Conservation (phyloP, 2,888 invertebrate species). For the Pseudococcus longispinus region DNA sequence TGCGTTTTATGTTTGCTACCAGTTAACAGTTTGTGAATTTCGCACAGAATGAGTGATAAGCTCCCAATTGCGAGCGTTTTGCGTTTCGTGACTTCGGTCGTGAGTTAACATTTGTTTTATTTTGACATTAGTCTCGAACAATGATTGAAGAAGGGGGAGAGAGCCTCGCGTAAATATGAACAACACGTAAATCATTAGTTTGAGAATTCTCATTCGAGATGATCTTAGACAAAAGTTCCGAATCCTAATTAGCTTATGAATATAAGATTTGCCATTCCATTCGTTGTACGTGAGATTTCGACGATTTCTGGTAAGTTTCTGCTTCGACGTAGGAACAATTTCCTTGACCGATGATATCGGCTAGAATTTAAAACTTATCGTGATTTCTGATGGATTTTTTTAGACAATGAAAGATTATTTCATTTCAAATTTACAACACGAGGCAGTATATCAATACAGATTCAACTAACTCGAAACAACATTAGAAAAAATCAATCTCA, state of each 20-base stretch:
- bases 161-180: not conserved
- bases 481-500: not conserved
- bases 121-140: not conserved
- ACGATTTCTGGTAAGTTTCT: not conserved
- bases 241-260: not conserved
- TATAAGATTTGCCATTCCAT: not conserved
- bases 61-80: not conserved
- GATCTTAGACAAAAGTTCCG: not conserved
- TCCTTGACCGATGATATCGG: not conserved
- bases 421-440: not conserved
- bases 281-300: not conserved
- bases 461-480: not conserved
- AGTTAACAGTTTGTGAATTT: not conserved
- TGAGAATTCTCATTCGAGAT: not conserved
- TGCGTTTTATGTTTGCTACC: constrained; percentile 6
- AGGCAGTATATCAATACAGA: not conserved
- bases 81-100: not conserved
- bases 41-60: not conserved
- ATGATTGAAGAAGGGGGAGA: not conserved
- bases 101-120: constrained; percentile 11
- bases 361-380: not conserved
- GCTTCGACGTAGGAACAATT: not conserved
- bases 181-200: not conserved
- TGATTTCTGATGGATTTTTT: not conserved
- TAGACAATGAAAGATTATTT: not conserved